Evolutionary conservation across 1,140 invertebrate species (phyloP).

Genomic region (Thaumatotibia leucotreta): DNA sequence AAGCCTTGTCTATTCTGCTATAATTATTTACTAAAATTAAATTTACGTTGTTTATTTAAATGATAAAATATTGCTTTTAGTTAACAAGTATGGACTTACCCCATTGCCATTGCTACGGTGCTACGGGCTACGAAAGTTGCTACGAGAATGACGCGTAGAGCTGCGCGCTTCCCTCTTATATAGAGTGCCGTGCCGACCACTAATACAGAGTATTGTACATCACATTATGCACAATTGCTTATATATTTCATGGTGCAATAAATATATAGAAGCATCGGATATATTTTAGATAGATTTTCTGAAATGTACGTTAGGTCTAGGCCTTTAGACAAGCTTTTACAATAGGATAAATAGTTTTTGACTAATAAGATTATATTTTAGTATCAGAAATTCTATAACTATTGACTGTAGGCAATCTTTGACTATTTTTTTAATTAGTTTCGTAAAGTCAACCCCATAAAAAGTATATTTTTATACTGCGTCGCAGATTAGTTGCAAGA

Average conservation of each 20-base stretch:
- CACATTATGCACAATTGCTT: background rate
- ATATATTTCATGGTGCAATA: background rate
- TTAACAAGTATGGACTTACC: background rate
- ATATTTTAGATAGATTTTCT: too few species aligned
- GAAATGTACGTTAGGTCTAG: background rate
- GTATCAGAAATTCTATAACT: too few species aligned
- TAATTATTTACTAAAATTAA: background rate
- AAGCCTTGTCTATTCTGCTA: background rate
- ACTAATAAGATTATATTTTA: too few species aligned
- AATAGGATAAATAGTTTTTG: too few species aligned
- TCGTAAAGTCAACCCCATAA: too few species aligned
- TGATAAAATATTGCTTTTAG: background rate
- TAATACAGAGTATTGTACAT: background rate
- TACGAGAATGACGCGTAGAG: slow-evolving; percentile 9
- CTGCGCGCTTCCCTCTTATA: background rate
- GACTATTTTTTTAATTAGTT: too few species aligned
- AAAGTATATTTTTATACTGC: too few species aligned
- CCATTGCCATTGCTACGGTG: slow-evolving; percentile 9
- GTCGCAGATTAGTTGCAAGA: too few species aligned
- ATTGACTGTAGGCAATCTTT: too few species aligned
- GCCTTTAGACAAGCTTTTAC: too few species aligned
- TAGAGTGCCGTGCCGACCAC: background rate
- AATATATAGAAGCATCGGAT: background rate
- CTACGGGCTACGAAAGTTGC: slow-evolving; percentile 14
- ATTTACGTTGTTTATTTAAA: background rate